phyloP scores from a whole-genome alignment of 92 coral and sea anemone species.

The Palythoa caribaeorum region DNA sequence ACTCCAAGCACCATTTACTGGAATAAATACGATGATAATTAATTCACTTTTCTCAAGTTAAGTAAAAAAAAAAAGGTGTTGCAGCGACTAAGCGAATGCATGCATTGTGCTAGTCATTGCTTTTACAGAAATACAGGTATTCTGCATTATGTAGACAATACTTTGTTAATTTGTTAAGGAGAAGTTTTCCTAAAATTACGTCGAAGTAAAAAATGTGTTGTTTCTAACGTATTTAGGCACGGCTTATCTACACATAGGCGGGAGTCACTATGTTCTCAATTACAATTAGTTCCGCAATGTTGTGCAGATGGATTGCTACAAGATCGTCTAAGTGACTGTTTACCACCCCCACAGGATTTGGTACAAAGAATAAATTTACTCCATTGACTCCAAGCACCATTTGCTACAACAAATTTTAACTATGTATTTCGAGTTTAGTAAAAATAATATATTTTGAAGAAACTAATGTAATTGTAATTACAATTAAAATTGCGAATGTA shows the following conservation, averaged over 20 bases:
- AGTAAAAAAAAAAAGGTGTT: background rate
- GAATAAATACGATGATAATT: background rate
- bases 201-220: background rate
- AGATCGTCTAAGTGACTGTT: background rate
- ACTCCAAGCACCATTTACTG: constrained; percentile 42
- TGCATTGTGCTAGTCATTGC: too few relatives aligned
- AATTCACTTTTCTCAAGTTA: background rate
- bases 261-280: background rate
- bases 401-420: background rate
- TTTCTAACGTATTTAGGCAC: background rate
- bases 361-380: constrained; percentile 12
- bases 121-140: too few relatives aligned
- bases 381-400: constrained; percentile 45
- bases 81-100: too few relatives aligned
- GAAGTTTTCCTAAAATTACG: background rate
- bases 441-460: background rate
- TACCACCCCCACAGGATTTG: constrained; percentile 53
- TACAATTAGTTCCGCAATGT: background rate
- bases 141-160: too few relatives aligned
- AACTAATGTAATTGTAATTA: too few relatives aligned
- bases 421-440: background rate
- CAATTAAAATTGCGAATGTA: too few relatives aligned
- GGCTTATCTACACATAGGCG: background rate
- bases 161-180: too few relatives aligned
- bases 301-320: constrained; percentile 38